phyloP scores from a whole-genome alignment of 2,888 invertebrate genomes.

The Apodemia duryi region DNA sequence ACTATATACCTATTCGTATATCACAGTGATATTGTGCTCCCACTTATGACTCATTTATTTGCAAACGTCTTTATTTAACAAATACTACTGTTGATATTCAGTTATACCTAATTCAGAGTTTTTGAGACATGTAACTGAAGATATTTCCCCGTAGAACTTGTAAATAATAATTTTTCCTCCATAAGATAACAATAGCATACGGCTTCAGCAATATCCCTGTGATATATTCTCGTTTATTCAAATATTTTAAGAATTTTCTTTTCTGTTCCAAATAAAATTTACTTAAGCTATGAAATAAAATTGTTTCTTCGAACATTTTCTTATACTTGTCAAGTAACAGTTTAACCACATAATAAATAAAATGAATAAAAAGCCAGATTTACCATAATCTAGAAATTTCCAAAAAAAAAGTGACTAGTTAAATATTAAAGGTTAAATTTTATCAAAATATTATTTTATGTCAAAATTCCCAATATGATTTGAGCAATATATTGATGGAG shows the following conservation, averaged over 20 bases:
- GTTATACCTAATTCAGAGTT: too few relatives aligned
- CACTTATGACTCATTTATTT: neutral
- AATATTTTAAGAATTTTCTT: too few relatives aligned
- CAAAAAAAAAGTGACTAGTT: conserved; percentile 76
- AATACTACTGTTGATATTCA: neutral
- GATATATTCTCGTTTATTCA: too few relatives aligned
- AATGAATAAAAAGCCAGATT: neutral
- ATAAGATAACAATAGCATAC: neutral
- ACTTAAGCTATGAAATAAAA: neutral
- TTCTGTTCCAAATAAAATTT: neutral
- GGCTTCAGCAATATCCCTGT: neutral
- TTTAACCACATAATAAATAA: too few relatives aligned
- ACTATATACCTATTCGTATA: neutral
- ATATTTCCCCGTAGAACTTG: too few relatives aligned
- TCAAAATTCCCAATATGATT: conserved; percentile 69
- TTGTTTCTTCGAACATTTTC: neutral
- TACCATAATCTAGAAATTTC: conserved; percentile 64
- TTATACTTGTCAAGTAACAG: neutral
- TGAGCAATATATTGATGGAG: conserved; percentile 76
- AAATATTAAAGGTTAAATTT: conserved; percentile 42
- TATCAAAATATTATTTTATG: conserved; percentile 61
- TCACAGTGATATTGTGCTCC: neutral
- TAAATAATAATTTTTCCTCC: too few relatives aligned
- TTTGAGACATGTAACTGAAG: too few relatives aligned
- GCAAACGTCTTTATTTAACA: neutral